A percentile compares a stretch with the other conserved stretches of the same genome.
phyloP scores from a whole-genome alignment of 2,888 invertebrate species.

The Cephus pulcher region DNA sequence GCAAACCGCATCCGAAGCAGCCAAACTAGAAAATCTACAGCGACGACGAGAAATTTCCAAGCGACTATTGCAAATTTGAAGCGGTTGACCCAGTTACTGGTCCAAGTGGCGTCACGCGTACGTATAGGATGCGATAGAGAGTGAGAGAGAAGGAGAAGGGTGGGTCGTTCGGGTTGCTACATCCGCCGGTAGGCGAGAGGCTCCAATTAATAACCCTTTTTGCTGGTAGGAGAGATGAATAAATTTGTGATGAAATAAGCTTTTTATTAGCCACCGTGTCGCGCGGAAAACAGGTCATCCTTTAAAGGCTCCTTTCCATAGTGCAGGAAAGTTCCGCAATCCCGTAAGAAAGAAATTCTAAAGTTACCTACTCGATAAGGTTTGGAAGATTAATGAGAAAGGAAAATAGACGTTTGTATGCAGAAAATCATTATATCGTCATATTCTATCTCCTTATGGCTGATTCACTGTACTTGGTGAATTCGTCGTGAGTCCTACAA shows the following conservation, averaged over 20 bases:
- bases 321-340: neutral
- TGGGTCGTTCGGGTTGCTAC: neutral
- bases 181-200: conserved; percentile 3
- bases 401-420: neutral
- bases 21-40: neutral
- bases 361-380: neutral
- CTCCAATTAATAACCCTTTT: conserved; percentile 30
- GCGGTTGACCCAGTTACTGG: conserved; percentile 23
- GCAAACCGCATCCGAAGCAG: neutral
- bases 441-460: neutral
- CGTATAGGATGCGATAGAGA: neutral
- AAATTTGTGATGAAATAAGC: conserved; percentile 27
- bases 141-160: neutral
- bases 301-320: neutral
- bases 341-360: neutral
- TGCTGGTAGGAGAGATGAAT: conserved; percentile 23
- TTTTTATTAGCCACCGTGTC: conserved; percentile 5
- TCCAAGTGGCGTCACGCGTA: neutral
- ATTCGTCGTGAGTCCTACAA: neutral
- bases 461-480: neutral
- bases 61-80: conserved; percentile 23
- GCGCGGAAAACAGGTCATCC: neutral
- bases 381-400: neutral
- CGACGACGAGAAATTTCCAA: conserved; percentile 8
- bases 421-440: neutral